These are phyloP conservation scores for Ormyrus thymus DNA, from an alignment of 2,888 invertebrate genomes.

Conservation along the genomic window DNA sequence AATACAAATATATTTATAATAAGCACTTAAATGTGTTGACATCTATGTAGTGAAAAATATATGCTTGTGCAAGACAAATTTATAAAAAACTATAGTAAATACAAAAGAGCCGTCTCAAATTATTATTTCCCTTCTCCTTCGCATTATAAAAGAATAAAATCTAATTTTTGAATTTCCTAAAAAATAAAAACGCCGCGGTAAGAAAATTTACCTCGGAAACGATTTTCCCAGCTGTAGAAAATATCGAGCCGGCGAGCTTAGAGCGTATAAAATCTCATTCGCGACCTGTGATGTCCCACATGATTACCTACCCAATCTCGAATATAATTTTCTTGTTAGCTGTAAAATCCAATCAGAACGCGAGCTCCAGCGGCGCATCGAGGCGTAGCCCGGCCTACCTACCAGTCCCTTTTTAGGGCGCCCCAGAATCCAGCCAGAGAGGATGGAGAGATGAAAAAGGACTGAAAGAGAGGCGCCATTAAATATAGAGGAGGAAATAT, in stretches of 20 bases:
- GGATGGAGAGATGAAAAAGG: conserved; percentile 43
- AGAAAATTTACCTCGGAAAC: too few species aligned
- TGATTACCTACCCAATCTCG: conserved; percentile 70
- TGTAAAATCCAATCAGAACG: conserved; percentile 72
- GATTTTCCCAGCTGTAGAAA: not conserved
- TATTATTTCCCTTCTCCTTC: too few species aligned
- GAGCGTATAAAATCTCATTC: conserved; percentile 44
- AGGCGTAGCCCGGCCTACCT: conserved; percentile 55
- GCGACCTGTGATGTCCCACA: conserved; percentile 42
- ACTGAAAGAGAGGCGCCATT: not conserved
- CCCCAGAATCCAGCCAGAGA: conserved; percentile 44
- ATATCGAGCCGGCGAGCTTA: not conserved
- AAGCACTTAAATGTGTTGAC: too few species aligned
- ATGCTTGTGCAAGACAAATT: too few species aligned
- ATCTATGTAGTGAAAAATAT: too few species aligned
- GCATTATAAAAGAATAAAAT: too few species aligned
- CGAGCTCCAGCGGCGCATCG: conserved; percentile 60
- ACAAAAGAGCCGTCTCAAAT: too few species aligned
- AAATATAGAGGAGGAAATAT: conserved; percentile 16
- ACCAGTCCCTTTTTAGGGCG: conserved; percentile 58
- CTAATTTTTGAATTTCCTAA: too few species aligned
- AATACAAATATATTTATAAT: too few species aligned
- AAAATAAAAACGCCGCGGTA: too few species aligned
- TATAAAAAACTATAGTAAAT: too few species aligned
- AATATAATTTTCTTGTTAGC: conserved; percentile 74